phyloP scores from a whole-genome alignment of 2,113 vertebrate species.

The Girardinichthys multiradiatus region DNA sequence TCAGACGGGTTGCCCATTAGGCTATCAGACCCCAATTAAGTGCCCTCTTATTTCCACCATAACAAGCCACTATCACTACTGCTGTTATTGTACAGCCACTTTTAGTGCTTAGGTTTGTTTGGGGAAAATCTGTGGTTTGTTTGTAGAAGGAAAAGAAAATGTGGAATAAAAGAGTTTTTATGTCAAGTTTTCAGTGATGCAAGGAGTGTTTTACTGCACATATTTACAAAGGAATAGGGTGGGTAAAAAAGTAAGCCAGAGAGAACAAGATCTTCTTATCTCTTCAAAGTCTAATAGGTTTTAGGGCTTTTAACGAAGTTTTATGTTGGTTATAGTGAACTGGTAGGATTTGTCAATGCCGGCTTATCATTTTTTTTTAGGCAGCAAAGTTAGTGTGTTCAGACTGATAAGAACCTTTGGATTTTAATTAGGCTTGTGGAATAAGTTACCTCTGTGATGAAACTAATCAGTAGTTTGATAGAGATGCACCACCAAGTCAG shows the following conservation, averaged over 20 bases:
- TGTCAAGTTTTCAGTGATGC: constrained; percentile 17
- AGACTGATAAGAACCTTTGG: too few species aligned
- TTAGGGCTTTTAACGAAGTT: not conserved
- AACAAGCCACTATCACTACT: constrained; percentile 70
- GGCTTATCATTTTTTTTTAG: too few species aligned
- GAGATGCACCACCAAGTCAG: not conserved
- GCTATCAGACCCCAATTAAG: constrained; percentile 79
- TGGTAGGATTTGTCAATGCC: too few species aligned
- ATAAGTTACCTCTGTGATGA: not conserved
- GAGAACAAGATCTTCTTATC: not conserved
- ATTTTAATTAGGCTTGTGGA: not conserved
- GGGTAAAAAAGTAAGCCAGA: not conserved
- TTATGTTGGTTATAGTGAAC: not conserved
- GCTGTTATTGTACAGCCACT: constrained; percentile 77
- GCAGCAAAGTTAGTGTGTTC: too few species aligned
- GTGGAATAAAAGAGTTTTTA: constrained; percentile 30
- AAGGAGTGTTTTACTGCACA: constrained; percentile 21
- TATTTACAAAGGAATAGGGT: not conserved
- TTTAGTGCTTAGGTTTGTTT: constrained; percentile 69
- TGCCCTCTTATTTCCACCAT: constrained; percentile 77
- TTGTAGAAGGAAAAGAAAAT: constrained; percentile 34
- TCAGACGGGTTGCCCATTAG: constrained; percentile 79
- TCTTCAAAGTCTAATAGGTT: constrained; percentile 8
- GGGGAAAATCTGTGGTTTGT: constrained; percentile 59
- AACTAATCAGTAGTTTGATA: not conserved